Evolutionary conservation across 2,113 vertebrate genomes (phyloP), one percentile per base, ranked within the genome.

Genomic region (Beaufortia kweichowensis): DNA sequence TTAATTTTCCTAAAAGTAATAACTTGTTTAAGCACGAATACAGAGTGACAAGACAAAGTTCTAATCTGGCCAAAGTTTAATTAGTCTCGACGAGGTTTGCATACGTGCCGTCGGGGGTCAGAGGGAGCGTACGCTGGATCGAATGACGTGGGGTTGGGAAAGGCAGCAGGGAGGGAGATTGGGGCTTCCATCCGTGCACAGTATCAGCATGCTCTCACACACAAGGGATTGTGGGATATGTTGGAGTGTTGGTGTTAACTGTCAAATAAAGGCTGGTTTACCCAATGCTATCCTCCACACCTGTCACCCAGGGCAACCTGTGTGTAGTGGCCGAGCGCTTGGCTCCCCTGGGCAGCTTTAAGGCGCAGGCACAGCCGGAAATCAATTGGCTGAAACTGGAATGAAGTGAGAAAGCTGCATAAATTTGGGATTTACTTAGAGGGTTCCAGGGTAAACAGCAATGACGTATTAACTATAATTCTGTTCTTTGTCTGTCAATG

Each of bases 1-100:
- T 92, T 90, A 91, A 92, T 92, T 91, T 89, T 84, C 87, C 82
- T 81, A 88, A 90, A 90, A 90, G 88, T 91, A 91, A 92, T 92
- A 91, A 91, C 86, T 91, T 89, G 90, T 91, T 92, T 90, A 91
- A 91, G 88, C 84, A 83, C 83, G 88, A 91, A 92, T 91, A 90
- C 88, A 91, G 88, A 92, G 86, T 90, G 90, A 91, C 90, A 91
- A 87, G 87, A 85, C 85, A 89, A 90, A 91, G 90, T 91, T 91
- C 85, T 90, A 90, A 92, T 92, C 91, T 90, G 87, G 86, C 86
- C 88, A 87, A 87, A 89, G 88, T 90, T 91, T 90, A 91, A 91
- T 91, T 91, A 90, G 89, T 89, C 87, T 83, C 79, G 80, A 81
- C 84, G 85, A 89, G 85, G 88, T 88, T 89, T 89, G 75, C 78